Percentiles rank a stretch among this genome's conserved stretches.
Evolutionary conservation across 2,113 vertebrate genomes (phyloP).

Genomic region (Argyrosomus japonicus): DNA sequence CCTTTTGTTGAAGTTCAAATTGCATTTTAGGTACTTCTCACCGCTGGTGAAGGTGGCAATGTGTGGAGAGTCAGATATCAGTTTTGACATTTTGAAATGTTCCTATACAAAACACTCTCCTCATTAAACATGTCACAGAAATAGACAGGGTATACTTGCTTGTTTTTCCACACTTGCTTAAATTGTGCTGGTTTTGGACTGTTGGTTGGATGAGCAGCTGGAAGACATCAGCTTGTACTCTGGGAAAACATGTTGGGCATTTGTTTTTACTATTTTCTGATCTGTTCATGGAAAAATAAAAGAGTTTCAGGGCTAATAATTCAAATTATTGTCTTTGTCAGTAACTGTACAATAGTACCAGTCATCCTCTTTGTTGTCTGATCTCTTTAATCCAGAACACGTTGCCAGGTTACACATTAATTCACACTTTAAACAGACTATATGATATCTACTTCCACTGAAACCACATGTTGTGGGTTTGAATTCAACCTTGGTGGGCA

Average conservation of each 20-base stretch:
- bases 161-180: background rate
- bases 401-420: background rate
- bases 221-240: too few relatives aligned
- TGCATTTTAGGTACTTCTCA: background rate
- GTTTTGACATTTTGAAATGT: background rate
- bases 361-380: background rate
- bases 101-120: background rate
- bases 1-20: too few relatives aligned
- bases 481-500: background rate
- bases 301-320: background rate
- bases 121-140: background rate
- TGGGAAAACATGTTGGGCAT: too few relatives aligned
- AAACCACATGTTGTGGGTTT: background rate
- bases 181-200: too few relatives aligned
- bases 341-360: background rate
- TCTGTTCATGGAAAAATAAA: too few relatives aligned
- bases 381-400: background rate
- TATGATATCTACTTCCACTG: background rate
- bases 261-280: too few relatives aligned
- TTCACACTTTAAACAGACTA: background rate
- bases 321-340: background rate
- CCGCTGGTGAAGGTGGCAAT: background rate
- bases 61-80: background rate
- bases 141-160: background rate
- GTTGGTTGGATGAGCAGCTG: too few relatives aligned